Conservation (phyloP, 35 echinoderm and acorn worm species). For the Patiria miniata region DNA sequence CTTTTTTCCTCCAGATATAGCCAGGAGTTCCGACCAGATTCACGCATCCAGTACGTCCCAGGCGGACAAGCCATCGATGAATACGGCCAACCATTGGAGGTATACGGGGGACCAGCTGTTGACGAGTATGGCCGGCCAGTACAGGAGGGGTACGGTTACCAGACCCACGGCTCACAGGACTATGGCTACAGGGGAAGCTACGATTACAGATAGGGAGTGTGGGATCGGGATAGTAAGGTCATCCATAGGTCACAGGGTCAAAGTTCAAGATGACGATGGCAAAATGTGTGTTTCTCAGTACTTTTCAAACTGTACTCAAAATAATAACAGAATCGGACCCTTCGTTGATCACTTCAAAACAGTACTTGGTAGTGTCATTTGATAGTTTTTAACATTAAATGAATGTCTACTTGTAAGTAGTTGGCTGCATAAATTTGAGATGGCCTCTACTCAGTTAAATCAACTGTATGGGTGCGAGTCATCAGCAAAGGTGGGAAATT, state of each 20-base stretch:
- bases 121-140: constrained; percentile 66
- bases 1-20: constrained; percentile 48
- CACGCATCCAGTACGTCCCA: constrained; percentile 43
- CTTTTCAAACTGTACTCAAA: too few relatives aligned
- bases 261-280: not conserved
- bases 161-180: constrained; percentile 39
- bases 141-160: constrained; percentile 34
- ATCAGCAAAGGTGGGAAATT: too few relatives aligned
- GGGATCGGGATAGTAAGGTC: not conserved
- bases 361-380: too few relatives aligned
- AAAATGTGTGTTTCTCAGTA: not conserved
- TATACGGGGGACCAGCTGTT: constrained; percentile 48
- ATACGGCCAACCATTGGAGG: constrained; percentile 61
- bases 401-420: too few relatives aligned
- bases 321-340: too few relatives aligned
- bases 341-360: too few relatives aligned
- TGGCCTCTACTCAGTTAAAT: too few relatives aligned
- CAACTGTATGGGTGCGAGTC: too few relatives aligned
- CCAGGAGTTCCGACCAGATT: constrained; percentile 47
- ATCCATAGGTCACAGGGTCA: not conserved
- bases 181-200: constrained; percentile 29
- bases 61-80: constrained; percentile 69
- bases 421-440: too few relatives aligned
- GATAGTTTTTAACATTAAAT: too few relatives aligned
- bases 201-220: not conserved